Evolutionary conservation across 2,888 invertebrate species (phyloP), one percentile per base, ranked within the genome.

Genomic region (Alsophila aescularia): DNA sequence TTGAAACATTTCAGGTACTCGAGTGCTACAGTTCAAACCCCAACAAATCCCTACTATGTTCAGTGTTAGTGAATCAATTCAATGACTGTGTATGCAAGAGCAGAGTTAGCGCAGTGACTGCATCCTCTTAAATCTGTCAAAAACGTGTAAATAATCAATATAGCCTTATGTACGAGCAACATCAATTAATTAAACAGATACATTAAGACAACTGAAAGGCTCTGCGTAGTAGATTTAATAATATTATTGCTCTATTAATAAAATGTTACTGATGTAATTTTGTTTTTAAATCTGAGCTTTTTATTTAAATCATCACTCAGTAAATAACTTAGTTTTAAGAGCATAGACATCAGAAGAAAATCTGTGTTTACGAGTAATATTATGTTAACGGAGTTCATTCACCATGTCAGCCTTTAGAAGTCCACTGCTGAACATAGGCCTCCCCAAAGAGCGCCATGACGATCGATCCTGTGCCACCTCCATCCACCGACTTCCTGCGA

Each of bases 11-110:
- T 32, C 86, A 91, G 91, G 86, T 91, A 24, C 75, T 91, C 45
- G 81, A 91, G 58, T 91, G 91, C 78, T 91, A 91, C 80, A 84
- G 80, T 74, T 69, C 83, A 53, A 91, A 91, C 62, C 86, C 90
- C 2, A 72, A 83, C 69, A 87, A 85, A 72, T 80, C 91, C 15
- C 80, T 91, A 15, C 57, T 87, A 59, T 91, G 91, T 84, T 90
- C 91, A 72, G 83, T 87, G 78, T 60, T 90, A 83, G 91, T 91
- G 72, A 90, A 86, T 81, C 75, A 90, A 72, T 91, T 91, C 76
- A 90, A 90, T 87, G 89, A 91, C 79, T 91, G 91, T 83, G 91
- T 91, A 41, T 90, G 91, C 81, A 81, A 84, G 76, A 91, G 90
- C 73, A 79, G 91, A 64, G 75, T 91, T 36, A 83, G 89, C 9